Conservation (phyloP, 2,797 vertebrate species). For the Diglossa cyanea region DNA sequence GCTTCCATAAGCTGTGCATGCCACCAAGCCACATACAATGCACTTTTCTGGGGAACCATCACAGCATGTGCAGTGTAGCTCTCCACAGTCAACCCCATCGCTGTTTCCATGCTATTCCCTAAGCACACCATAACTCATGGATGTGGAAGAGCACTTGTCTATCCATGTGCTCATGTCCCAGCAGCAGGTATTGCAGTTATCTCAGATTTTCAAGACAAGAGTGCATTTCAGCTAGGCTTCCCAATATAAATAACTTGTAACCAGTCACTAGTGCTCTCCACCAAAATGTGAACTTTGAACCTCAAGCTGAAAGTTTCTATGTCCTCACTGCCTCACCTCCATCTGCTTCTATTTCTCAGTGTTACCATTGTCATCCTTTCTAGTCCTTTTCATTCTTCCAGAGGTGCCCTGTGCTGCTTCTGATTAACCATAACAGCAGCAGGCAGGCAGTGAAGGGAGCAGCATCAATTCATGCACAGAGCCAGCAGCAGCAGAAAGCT, state of each 20-base stretch:
- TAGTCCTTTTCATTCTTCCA: not conserved
- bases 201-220: not conserved
- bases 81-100: not conserved
- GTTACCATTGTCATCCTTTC: not conserved
- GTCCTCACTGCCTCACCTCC: not conserved
- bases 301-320: not conserved
- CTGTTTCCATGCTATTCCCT: not conserved
- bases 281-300: not conserved
- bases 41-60: not conserved
- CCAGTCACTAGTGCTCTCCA: not conserved
- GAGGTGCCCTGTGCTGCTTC: not conserved
- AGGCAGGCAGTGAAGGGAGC: not conserved
- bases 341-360: not conserved
- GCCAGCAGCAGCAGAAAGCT: not conserved
- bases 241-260: not conserved
- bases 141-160: not conserved
- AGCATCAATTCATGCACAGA: not conserved
- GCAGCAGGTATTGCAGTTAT: not conserved
- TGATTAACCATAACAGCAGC: not conserved
- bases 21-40: fast-evolving
- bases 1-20: not conserved
- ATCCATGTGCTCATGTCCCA: not conserved
- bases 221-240: not conserved
- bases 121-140: not conserved
- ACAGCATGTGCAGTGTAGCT: not conserved